Evolutionary conservation across 1,140 invertebrate genomes (phyloP).

Genomic region (Drosophila carrolli): DNA sequence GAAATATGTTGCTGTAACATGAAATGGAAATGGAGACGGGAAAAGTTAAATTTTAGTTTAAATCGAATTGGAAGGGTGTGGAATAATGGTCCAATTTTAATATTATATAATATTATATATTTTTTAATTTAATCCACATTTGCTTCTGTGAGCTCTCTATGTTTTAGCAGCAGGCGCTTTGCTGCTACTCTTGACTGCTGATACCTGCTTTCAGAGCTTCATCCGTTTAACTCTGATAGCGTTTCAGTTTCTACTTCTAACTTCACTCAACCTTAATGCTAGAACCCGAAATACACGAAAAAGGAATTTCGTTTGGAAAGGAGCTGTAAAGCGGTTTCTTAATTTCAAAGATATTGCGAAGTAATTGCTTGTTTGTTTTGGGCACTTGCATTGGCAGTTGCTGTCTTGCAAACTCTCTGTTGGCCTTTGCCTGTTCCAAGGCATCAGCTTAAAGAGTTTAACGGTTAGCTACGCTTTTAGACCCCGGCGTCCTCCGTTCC

Average conservation of each 20-base stretch:
- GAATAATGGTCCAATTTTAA: conserved; percentile 18
- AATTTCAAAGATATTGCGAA: conserved; percentile 57
- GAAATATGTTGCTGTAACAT: conserved; percentile 42
- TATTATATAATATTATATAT: too few species aligned
- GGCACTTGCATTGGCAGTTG: conserved; percentile 22
- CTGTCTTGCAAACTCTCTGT: conserved; percentile 8
- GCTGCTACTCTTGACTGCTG: background rate
- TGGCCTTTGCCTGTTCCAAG: conserved; percentile 1
- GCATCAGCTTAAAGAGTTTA: conserved; percentile 40
- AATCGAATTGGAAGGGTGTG: conserved; percentile 20
- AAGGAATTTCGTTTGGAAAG: conserved; percentile 1
- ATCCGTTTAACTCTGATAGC: conserved; percentile 31
- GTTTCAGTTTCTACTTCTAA: conserved; percentile 11
- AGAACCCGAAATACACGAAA: background rate
- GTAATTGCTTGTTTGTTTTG: conserved; percentile 59
- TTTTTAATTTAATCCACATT: too few species aligned
- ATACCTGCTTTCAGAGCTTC: background rate
- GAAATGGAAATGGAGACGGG: conserved; percentile 20
- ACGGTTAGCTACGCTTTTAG: conserved; percentile 41
- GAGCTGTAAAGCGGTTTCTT: conserved; percentile 30
- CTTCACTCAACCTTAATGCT: conserved; percentile 7
- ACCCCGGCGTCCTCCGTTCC: conserved; percentile 1
- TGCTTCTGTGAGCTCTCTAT: background rate
- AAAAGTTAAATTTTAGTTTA: conserved; percentile 7
- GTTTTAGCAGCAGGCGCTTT: conserved; percentile 8